These are phyloP conservation scores for Chromis chromis DNA, from an alignment of 2,797 vertebrate species.

Conservation along the genomic window DNA sequence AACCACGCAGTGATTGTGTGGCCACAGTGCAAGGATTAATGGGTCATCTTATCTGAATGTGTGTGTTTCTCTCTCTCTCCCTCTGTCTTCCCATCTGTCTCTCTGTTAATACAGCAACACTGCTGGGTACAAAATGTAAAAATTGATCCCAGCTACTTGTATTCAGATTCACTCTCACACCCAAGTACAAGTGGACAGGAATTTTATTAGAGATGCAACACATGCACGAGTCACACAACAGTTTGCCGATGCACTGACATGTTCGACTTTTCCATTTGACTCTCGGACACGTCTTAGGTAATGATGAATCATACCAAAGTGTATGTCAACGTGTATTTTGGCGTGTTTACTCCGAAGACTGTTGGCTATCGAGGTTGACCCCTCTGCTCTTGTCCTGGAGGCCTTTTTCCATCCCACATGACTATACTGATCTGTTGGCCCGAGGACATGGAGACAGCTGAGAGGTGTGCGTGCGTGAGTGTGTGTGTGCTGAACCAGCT, in stretches of 20 bases:
- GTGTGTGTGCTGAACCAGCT: slow-evolving; percentile 45
- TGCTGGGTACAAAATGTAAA: slow-evolving; percentile 9
- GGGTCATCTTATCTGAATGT: slow-evolving; percentile 59
- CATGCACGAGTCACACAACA: neutral
- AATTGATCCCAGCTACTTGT: neutral
- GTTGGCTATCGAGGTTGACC: slow-evolving; percentile 42
- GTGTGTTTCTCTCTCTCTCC: slow-evolving; percentile 20
- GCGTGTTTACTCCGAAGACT: slow-evolving; percentile 41
- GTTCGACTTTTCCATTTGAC: slow-evolving; percentile 20
- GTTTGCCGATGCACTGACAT: neutral
- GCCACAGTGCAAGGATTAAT: slow-evolving; percentile 63
- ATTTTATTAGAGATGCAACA: neutral
- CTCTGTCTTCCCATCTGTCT: slow-evolving; percentile 29
- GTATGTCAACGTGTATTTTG: slow-evolving; percentile 18
- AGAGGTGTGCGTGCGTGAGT: slow-evolving; percentile 25
- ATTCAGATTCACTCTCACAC: neutral
- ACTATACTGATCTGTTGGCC: slow-evolving; percentile 60
- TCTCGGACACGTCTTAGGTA: slow-evolving; percentile 23
- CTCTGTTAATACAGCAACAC: slow-evolving; percentile 27
- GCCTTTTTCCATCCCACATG: slow-evolving; percentile 75
- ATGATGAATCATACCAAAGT: slow-evolving; percentile 37
- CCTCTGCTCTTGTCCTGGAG: slow-evolving; percentile 52
- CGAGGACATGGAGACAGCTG: slow-evolving; percentile 59
- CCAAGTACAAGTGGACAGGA: neutral
- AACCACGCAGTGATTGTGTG: slow-evolving; percentile 55